These are phyloP conservation scores for Pangasius mekongensis DNA, from an alignment of 2,797 vertebrate species.

Conservation along the genomic window DNA sequence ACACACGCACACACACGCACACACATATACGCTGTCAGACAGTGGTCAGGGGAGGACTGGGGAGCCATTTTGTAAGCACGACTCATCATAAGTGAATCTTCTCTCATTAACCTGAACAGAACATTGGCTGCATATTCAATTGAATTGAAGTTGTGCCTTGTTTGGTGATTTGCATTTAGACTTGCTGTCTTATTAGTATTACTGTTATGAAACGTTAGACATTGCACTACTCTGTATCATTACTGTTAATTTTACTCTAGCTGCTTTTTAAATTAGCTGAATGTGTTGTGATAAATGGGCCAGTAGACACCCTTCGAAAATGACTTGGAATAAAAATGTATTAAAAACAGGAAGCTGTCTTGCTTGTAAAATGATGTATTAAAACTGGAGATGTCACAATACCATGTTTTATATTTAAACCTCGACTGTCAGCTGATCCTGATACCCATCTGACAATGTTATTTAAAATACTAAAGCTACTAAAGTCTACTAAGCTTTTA, in stretches of 20 bases:
- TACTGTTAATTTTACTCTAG: conserved; percentile 1
- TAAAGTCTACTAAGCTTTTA: not conserved
- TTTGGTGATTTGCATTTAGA: conserved; percentile 21
- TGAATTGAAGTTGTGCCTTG: not conserved
- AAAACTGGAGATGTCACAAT: not conserved
- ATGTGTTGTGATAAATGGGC: not conserved
- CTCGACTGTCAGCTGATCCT: too few relatives aligned
- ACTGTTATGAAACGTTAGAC: not conserved
- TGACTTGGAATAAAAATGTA: not conserved
- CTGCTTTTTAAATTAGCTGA: conserved; percentile 3
- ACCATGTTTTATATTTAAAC: not conserved
- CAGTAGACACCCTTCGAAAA: not conserved
- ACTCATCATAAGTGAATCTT: conserved; percentile 34
- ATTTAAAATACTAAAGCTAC: not conserved
- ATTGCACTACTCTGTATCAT: not conserved
- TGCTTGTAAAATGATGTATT: not conserved
- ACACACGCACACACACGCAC: not conserved
- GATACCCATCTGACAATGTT: not conserved
- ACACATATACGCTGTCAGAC: not conserved
- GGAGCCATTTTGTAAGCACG: conserved; percentile 21
- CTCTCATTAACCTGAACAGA: conserved; percentile 22
- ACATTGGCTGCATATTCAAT: conserved; percentile 23
- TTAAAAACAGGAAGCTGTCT: not conserved
- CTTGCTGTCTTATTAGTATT: conserved; percentile 11
- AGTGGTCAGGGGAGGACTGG: not conserved